Evolutionary conservation across 1,140 invertebrate genomes (phyloP), one percentile per base, ranked within the genome.

Genomic region (Papilio dardanus): DNA sequence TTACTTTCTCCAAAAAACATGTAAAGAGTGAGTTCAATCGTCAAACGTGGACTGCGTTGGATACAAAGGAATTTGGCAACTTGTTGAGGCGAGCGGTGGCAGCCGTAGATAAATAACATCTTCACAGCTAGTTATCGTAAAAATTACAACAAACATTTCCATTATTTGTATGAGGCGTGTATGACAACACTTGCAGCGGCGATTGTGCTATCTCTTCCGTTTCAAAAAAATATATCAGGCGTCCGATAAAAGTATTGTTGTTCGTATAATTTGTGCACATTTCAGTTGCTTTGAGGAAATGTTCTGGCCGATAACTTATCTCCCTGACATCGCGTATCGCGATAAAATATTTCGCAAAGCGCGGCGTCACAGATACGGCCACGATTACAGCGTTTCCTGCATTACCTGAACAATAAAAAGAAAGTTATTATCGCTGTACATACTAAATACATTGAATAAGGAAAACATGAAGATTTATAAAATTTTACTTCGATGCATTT

Each of bases 211-310:
- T 88, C 86, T 81, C 79, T 86, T 88, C 86, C 86, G 85, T 79
- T 73, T 58, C 1, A 54, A 79, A 80, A 54, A 82, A 80, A 77
- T 75, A 76, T 71, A 79, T 76, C 16, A 54, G 67, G n/a, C 76
- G 71, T 33, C 42, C 35, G 81, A 83, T 84, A 83, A 77, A 50
- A 77, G 71, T 42, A 33, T 71, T 83, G 71, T 80, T 80, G 54
- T 79, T 81, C 74, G 81, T 76, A 42, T 78, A 79, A 78, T 74
- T 76, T 77, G 65, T 62, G 21, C 76, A 75, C 69, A 77, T 73
- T 69, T 76, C 73, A 75, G 86, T 88, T 87, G 83, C 86, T 81
- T 85, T 76, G 85, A 87, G 87, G 88, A 90, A 90, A 88, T 78
- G 83, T 77, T 76, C 76, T 76, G 69, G 67, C 35, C 75, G 24